Evolutionary conservation across 2,888 invertebrate genomes (phyloP).

Genomic region (Drosophila rellima): DNA sequence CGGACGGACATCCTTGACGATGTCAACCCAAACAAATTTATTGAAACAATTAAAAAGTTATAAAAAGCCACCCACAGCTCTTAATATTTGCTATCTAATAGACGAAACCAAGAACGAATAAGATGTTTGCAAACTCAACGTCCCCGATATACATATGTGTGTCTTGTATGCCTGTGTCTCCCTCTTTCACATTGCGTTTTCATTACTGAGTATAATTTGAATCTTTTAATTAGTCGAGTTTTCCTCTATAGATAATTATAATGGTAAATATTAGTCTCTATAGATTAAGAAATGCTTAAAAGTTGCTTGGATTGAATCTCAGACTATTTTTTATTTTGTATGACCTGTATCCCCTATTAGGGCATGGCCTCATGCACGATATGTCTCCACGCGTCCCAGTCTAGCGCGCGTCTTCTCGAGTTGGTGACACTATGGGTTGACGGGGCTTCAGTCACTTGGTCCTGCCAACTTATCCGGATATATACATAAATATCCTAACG

Average conservation of each 20-base stretch:
- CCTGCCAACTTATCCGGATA: too few relatives aligned
- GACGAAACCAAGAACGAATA: constrained; percentile 7
- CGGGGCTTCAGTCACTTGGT: too few relatives aligned
- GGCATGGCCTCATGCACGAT: too few relatives aligned
- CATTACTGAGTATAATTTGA: constrained; percentile 5
- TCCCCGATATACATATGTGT: too few relatives aligned
- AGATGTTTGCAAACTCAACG: constrained; percentile 2
- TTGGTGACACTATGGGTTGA: too few relatives aligned
- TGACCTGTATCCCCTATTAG: too few relatives aligned
- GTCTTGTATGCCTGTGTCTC: neutral
- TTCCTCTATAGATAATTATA: neutral
- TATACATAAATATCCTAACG: too few relatives aligned
- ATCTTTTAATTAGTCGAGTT: neutral
- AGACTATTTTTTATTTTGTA: too few relatives aligned
- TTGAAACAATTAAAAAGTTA: constrained; percentile 61
- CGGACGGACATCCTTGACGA: constrained; percentile 7
- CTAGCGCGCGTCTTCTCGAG: too few relatives aligned
- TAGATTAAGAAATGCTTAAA: neutral
- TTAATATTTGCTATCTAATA: constrained; percentile 23
- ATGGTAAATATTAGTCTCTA: neutral
- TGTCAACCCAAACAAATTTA: constrained; percentile 52
- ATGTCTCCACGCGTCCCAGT: too few relatives aligned
- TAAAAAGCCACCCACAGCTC: constrained; percentile 40
- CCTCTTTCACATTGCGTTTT: neutral
- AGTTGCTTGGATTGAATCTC: neutral